These are phyloP conservation scores for Colossoma macropomum DNA, from an alignment of 2,113 vertebrate genomes.

Conservation along the genomic window DNA sequence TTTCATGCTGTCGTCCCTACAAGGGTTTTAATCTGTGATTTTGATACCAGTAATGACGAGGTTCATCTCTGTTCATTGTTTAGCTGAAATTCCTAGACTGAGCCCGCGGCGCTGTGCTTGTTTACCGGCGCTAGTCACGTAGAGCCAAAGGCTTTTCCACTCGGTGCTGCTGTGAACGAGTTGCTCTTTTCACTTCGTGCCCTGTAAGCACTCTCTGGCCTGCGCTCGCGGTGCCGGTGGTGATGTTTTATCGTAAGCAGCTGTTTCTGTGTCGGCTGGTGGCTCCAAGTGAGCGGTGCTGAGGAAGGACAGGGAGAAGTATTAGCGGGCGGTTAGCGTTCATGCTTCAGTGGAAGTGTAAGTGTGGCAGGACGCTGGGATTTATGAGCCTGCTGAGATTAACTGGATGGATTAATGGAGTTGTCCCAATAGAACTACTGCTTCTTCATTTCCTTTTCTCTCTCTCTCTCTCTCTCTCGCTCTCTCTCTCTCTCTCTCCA, in stretches of 20 bases:
- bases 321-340: background rate
- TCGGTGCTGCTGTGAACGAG: background rate
- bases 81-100: background rate
- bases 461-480: background rate
- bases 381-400: slow-evolving; percentile 72
- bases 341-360: background rate
- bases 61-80: too few species aligned
- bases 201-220: background rate
- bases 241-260: background rate
- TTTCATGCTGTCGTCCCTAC: too few species aligned
- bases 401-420: slow-evolving; percentile 70
- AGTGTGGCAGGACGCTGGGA: slow-evolving; percentile 4
- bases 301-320: background rate
- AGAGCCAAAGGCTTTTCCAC: background rate
- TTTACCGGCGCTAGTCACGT: background rate
- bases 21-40: too few species aligned
- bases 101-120: background rate
- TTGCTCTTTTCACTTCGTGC: background rate
- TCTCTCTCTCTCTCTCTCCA: background rate
- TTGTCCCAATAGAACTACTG: slow-evolving; percentile 66
- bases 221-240: background rate
- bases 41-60: too few species aligned
- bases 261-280: background rate
- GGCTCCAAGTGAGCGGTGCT: background rate
- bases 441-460: slow-evolving; percentile 43